Base-by-base conservation (phyloP, 2,888 invertebrate genomes). In the Drosophila sordidula region DNA sequence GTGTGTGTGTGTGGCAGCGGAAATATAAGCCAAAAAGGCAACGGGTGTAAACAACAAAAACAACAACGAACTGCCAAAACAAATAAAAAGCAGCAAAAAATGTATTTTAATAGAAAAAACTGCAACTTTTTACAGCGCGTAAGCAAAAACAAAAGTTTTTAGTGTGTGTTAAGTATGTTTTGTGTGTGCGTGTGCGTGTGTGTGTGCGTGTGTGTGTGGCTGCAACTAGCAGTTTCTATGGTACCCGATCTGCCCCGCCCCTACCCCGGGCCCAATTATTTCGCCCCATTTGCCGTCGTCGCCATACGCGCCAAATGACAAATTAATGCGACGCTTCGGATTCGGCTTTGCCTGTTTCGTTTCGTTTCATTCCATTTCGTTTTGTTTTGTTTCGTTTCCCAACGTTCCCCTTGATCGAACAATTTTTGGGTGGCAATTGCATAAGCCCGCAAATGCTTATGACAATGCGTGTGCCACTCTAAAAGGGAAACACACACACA, bases 241-340 rank as follows among this genome's bases (percentile, higher is more conserved):
- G 54, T 66, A 29, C 39, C 26, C 34, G 25, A 50, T n/a, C 39
- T 32, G 18, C 25, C 3, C n/a, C 26, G 39, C 38, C 32, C 44
- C 41, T 50, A 6, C 29, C 45, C 36, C 50, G 29, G 32, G n/a
- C 56, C n/a, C 8, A 52, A 54, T 63, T 46, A 49, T 25, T 54
- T 50, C 50, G 61, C 29, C 39, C 52, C 59, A 41, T 51, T 50
- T 59, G 64, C 59, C 75, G 71, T 76, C 84, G 80, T 77, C 76
- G 74, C 69, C 85, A 87, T 52, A 78, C 74, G 61, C 70, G 70
- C 74, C 65, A 80, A 87, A 85, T 82, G 82, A 82, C 88, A 82
- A 82, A 82, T 82, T 82, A 87, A 82, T 87, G 88, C 75, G 68
- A 75, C 68, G 69, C 84, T 80, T 84, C 65, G 54, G 39, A 54